phyloP scores from a whole-genome alignment of 2,797 vertebrate genomes.

The Dendrocincla fuliginosa region DNA sequence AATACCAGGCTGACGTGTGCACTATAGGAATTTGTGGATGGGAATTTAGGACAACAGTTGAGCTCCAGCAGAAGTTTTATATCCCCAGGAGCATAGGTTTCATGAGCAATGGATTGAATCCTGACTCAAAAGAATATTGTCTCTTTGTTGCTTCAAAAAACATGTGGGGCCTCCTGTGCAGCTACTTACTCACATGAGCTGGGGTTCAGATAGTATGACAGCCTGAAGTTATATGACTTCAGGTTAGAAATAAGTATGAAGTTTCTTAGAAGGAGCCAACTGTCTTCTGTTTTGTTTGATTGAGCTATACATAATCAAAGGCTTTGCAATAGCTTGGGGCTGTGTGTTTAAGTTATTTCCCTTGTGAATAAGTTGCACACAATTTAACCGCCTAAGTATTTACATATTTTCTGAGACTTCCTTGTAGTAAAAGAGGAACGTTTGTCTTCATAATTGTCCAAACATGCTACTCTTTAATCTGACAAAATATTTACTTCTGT shows the following conservation, averaged over 20 bases:
- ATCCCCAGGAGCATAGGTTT: background rate
- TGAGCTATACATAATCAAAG: background rate
- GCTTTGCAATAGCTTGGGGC: background rate
- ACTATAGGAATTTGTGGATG: background rate
- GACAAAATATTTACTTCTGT: conserved; percentile 27
- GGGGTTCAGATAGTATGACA: conserved; percentile 28
- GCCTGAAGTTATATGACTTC: conserved; percentile 7
- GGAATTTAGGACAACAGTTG: background rate
- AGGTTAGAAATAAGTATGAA: background rate
- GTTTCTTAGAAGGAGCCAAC: background rate
- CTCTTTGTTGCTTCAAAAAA: background rate
- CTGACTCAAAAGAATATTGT: background rate
- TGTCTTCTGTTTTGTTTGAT: background rate
- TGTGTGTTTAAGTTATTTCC: background rate
- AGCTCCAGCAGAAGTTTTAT: background rate
- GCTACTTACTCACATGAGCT: background rate
- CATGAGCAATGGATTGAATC: background rate
- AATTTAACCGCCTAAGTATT: conserved; percentile 31
- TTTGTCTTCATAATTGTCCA: conserved; percentile 55
- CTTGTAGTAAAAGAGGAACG: conserved; percentile 4
- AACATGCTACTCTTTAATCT: conserved; percentile 53
- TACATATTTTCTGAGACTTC: conserved; percentile 59
- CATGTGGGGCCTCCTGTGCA: background rate
- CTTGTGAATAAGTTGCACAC: background rate
- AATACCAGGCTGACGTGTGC: background rate